Percentiles rank a stretch among this genome's conserved stretches.
phyloP scores from a whole-genome alignment of 2,888 invertebrate genomes.

The Rapana venosa region DNA sequence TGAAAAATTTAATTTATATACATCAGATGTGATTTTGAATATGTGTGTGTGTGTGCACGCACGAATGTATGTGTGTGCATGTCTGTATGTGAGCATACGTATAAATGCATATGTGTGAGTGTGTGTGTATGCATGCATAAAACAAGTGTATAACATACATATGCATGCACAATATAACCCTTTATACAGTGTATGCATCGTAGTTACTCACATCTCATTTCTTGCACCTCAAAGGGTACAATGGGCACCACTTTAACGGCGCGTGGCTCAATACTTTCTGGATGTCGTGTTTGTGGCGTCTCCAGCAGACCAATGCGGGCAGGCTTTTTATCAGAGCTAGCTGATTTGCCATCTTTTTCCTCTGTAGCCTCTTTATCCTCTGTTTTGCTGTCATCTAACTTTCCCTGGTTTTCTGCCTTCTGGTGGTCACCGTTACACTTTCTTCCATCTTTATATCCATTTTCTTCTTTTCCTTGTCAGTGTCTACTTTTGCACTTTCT shows the following conservation, averaged over 20 bases:
- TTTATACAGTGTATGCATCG: no score
- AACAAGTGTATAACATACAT: no score
- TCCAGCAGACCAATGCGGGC: neutral
- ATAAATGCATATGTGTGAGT: neutral
- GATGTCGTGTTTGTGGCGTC: neutral
- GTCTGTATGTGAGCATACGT: neutral
- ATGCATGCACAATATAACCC: no score
- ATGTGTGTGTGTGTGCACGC: neutral
- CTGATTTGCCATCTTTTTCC: neutral
- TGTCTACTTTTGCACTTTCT: neutral
- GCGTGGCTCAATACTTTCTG: neutral
- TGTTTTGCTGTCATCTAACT: neutral
- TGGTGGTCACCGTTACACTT: no score
- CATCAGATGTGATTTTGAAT: neutral
- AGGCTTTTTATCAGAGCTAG: neutral
- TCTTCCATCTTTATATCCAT: neutral
- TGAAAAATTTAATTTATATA: no score
- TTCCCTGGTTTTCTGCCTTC: neutral
- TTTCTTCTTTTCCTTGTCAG: neutral
- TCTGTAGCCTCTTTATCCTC: neutral
- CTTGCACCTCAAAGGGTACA: constrained; percentile 17
- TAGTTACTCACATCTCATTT: constrained; percentile 37
- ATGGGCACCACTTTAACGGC: neutral
- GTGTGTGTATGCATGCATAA: neutral
- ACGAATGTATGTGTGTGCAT: neutral